Base-by-base conservation (phyloP, 2,888 invertebrate genomes). In the Eilema caniola region DNA sequence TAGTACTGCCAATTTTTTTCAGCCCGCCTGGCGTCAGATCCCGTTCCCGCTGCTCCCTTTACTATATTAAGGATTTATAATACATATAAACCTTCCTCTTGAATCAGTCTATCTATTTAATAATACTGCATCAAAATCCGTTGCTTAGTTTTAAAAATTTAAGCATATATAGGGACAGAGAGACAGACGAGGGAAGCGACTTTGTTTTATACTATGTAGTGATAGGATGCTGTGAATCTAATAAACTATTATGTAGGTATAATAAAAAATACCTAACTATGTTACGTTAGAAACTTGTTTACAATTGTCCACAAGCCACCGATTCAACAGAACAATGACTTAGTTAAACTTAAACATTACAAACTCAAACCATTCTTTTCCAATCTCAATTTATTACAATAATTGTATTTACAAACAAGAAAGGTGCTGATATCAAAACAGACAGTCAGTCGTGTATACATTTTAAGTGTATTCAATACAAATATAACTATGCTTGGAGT, bases 331-430 rank as follows among this genome's bases (percentile, higher is more conserved):
- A 53, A 53, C 53, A 53, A 53, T 53, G 53, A 53, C n/a, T n/a
- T 53, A 53, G 2, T 53, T n/a, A n/a, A 53, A 53, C n/a, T 53
- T 20, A 53, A 53, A 53, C 53, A 53, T 53, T n/a, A 53, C 53
- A 53, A 20, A 53, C 53, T n/a, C 53, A 7, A n/a, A 10, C 53
- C 53, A 53, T 53, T 53, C 53, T 53, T 53, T 53, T n/a, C 10
- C 53, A 53, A 53, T 53, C n/a, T n/a, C n/a, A 53, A 53, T n/a
- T n/a, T n/a, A 47, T 53, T n/a, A 53, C 53, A 53, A 53, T 53
- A n/a, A 53, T n/a, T 53, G n/a, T 53, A n/a, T 53, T n/a, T n/a
- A 53, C 10, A 53, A 53, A 53, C 53, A 53, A 53, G 53, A 20
- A 53, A n/a, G n/a, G 53, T 8, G n/a, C 53, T 53, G n/a, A n/a